phyloP scores from a whole-genome alignment of 2,888 invertebrate species.

The Rotaria socialis region DNA sequence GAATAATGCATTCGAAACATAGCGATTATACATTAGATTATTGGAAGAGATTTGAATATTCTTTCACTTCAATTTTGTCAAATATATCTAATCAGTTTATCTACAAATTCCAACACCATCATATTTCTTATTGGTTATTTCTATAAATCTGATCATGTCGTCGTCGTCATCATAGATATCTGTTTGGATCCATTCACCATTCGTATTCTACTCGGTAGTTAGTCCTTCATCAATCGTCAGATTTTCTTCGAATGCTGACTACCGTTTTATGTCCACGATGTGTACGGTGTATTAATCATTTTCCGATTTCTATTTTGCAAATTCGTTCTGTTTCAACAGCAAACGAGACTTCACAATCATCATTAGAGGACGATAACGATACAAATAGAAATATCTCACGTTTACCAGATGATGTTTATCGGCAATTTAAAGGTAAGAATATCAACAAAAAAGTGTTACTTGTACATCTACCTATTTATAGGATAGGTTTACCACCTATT shows the following conservation, averaged over 20 bases:
- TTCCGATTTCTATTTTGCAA: background rate
- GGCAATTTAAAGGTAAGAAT: background rate
- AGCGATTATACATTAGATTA: background rate
- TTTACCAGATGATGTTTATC: background rate
- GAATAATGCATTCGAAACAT: background rate
- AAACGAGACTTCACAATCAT: background rate
- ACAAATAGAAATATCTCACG: background rate
- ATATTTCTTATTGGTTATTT: background rate
- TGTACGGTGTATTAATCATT: background rate
- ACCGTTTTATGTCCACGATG: background rate
- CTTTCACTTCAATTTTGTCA: background rate
- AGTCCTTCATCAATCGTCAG: background rate
- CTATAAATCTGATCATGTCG: background rate
- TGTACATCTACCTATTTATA: background rate
- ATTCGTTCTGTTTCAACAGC: background rate
- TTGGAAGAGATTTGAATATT: background rate
- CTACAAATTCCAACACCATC: background rate
- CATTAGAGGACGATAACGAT: background rate
- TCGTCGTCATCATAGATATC: conserved; percentile 21
- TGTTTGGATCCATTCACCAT: background rate
- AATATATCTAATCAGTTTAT: background rate
- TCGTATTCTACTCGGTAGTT: background rate
- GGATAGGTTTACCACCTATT: background rate
- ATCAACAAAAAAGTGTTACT: background rate
- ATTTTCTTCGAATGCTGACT: background rate